These are phyloP conservation scores for Myotis pilosus DNA, from an alignment of 2,797 vertebrate species.

Conservation along the genomic window DNA sequence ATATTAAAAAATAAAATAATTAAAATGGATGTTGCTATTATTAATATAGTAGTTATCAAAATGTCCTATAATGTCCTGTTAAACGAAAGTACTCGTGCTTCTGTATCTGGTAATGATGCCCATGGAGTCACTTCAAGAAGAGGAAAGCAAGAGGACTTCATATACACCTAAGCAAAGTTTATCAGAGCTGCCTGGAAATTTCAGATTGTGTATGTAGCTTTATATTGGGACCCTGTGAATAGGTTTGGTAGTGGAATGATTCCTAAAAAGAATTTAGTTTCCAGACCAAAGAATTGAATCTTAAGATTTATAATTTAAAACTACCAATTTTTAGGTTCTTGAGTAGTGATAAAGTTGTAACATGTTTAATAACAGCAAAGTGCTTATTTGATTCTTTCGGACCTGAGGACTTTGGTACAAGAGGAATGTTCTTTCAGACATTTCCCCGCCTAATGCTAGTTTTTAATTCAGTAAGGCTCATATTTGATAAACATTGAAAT, in stretches of 20 bases:
- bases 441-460: background rate
- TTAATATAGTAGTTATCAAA: background rate
- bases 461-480: background rate
- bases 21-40: background rate
- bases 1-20: background rate
- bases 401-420: background rate
- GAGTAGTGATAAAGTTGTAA: background rate
- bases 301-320: constrained; percentile 46
- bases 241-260: background rate
- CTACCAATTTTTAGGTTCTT: constrained; percentile 14
- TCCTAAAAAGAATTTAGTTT: constrained; percentile 22
- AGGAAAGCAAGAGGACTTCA: background rate
- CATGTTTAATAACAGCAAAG: background rate
- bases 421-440: background rate
- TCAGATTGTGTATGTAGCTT: background rate
- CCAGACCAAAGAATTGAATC: background rate
- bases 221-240: background rate
- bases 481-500: background rate
- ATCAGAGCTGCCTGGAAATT: background rate
- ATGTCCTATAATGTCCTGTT: background rate
- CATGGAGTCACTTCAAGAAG: background rate
- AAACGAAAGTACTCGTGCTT: background rate
- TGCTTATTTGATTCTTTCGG: background rate
- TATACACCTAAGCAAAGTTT: background rate
- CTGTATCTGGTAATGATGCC: background rate